Evolutionary conservation across 2,888 invertebrate species (phyloP).

Genomic region (Meliscaeva auricollis): DNA sequence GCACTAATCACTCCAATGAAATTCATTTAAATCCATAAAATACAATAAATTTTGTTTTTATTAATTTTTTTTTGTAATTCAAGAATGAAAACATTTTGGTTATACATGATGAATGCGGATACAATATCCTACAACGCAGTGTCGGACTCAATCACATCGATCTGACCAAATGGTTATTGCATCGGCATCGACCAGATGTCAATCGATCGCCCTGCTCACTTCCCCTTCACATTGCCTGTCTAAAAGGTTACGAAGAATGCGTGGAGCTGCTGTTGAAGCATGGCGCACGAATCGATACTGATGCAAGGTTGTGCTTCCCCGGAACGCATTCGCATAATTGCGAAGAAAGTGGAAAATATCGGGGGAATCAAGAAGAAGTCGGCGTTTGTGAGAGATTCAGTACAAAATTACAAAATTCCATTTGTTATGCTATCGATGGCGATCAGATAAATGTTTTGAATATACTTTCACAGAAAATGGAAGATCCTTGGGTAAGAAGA

Average conservation of each 20-base stretch:
- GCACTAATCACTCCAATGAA: too few relatives aligned
- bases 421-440: conserved; percentile 90
- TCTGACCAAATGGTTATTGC: conserved; percentile 88
- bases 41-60: neutral
- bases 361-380: conserved; percentile 85
- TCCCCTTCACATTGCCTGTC: conserved; percentile 90
- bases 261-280: conserved; percentile 88
- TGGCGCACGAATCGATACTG: conserved; percentile 89
- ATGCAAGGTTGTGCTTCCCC: conserved; percentile 91
- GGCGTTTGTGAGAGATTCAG: conserved; percentile 81
- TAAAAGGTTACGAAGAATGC: conserved; percentile 89
- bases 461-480: conserved; percentile 88
- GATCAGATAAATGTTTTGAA: conserved; percentile 89
- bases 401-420: conserved; percentile 88
- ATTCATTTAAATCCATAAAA: too few relatives aligned
- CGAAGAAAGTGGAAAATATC: conserved; percentile 88
- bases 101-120: conserved; percentile 88
- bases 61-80: conserved; percentile 45
- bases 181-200: conserved; percentile 87
- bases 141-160: conserved; percentile 90
- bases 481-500: conserved; percentile 87
- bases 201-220: conserved; percentile 90
- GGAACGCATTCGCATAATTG: conserved; percentile 89
- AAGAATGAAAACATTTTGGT: conserved; percentile 89
- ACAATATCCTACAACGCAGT: conserved; percentile 90